Evolutionary conservation across 1,140 invertebrate genomes (phyloP).

Genomic region (Zaprionus kolodkinae): DNA sequence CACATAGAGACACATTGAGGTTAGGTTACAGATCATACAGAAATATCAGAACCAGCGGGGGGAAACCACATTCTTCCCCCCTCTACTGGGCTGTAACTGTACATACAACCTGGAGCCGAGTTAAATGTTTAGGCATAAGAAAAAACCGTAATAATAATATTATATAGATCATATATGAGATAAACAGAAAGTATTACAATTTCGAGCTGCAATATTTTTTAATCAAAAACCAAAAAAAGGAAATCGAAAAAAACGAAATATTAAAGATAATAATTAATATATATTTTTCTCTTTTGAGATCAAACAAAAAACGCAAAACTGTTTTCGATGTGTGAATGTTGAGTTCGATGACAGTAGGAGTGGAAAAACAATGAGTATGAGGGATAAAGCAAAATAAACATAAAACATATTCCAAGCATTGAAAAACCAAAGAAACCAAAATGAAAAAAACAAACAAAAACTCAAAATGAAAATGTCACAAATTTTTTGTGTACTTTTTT

Average conservation of each 20-base stretch:
- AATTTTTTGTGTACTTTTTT: constrained; percentile 76
- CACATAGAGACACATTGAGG: constrained; percentile 1
- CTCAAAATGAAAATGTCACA: constrained; percentile 22
- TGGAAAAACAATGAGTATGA: constrained; percentile 14
- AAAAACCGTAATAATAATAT: constrained; percentile 37
- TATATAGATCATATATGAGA: constrained; percentile 27
- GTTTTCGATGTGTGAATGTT: constrained; percentile 77
- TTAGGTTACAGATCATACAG: neutral
- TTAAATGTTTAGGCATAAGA: constrained; percentile 11
- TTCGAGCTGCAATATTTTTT: constrained; percentile 82
- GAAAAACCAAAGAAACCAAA: constrained; percentile 65
- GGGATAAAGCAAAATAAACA: constrained; percentile 54
- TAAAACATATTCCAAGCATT: constrained; percentile 73
- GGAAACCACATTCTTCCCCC: neutral
- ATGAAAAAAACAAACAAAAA: constrained; percentile 45
- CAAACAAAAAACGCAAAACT: constrained; percentile 53
- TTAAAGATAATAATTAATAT: constrained; percentile 80
- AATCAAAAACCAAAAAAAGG: constrained; percentile 59
- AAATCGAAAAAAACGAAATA: constrained; percentile 49
- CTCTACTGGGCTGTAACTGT: constrained; percentile 1
- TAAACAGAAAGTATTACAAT: constrained; percentile 76
- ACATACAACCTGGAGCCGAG: constrained; percentile 33
- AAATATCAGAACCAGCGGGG: constrained; percentile 4
- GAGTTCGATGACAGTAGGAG: constrained; percentile 64
- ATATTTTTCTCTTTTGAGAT: constrained; percentile 83